These are phyloP conservation scores for Drosophila conformis DNA, from an alignment of 2,888 invertebrate genomes.

Conservation along the genomic window DNA sequence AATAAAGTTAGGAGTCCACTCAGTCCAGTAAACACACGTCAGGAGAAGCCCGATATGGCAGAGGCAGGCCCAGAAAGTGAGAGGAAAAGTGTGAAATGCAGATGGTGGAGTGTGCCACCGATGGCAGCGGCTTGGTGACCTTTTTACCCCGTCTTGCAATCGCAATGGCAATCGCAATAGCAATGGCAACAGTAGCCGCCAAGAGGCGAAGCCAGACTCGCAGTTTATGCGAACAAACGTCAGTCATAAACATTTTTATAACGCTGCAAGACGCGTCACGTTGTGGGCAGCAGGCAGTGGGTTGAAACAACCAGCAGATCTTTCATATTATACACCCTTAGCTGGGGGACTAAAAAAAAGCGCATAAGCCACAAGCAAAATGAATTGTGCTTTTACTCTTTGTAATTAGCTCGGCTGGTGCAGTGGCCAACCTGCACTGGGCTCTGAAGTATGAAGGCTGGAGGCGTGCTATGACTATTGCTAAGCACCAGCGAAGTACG, in stretches of 20 bases:
- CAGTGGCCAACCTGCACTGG: neutral
- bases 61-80: neutral
- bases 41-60: neutral
- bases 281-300: slow-evolving; percentile 26
- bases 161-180: neutral
- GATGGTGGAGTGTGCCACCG: slow-evolving; percentile 3
- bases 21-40: neutral
- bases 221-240: slow-evolving; percentile 63
- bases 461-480: slow-evolving; percentile 1
- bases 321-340: neutral
- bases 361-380: slow-evolving; percentile 62
- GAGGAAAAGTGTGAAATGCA: slow-evolving; percentile 4
- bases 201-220: slow-evolving; percentile 1
- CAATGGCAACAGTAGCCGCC: slow-evolving; percentile 7
- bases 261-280: slow-evolving; percentile 49
- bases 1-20: slow-evolving; percentile 41
- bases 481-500: neutral
- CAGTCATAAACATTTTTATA: slow-evolving; percentile 71
- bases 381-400: slow-evolving; percentile 69
- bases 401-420: slow-evolving; percentile 58
- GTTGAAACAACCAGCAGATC: neutral
- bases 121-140: slow-evolving; percentile 57
- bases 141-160: slow-evolving; percentile 31
- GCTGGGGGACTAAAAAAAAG: neutral
- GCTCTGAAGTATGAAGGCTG: neutral